Base-by-base conservation (phyloP, 2,113 vertebrate genomes). In the Apus apus region DNA sequence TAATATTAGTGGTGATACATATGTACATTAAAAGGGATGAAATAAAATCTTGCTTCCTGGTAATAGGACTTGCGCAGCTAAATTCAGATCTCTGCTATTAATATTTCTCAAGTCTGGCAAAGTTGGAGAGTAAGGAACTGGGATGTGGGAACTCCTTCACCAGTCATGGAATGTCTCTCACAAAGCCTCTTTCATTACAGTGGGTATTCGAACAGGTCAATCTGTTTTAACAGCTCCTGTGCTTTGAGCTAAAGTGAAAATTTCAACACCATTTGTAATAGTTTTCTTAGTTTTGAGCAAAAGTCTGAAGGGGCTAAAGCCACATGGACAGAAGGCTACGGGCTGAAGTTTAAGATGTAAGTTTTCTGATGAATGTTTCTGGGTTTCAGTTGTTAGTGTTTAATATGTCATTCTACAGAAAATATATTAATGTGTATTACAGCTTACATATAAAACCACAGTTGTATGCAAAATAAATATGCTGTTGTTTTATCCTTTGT, bases 251-350 rank as follows among this genome's bases (percentile, higher is more conserved):
- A 36, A 81, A 57, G 34, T 27, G 34, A 50, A 46, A 36, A 30
- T 18, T 21, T 62, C 36, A 43, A 22, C 29, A 36, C 8, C 16
- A 38, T 40, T 85, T 61, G 23, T 36, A 51, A 48, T 32, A 1
- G 1, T 25, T 57, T 29, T 71, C 10, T 64, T 32, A 23, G 29
- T 43, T 48, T 56, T 12, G 18, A 36, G 50, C 27, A 53, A 43
- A 72, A 88, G 58, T 29, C 27, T 50, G 14, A 61, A 76, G 53
- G 13, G 13, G 15, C n/a, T 84, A 61, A 67, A 76, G 3, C 34
- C 5, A 2, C 29, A 12, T 14, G 29, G 60, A n/a, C 20, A 48
- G n/a, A 34, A 60, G 21, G 7, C 4, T 29, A 10, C 3, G 0
- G 27, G 36, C 15, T 74, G 60, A 61, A 77, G 21, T 50, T 61